Conservation (phyloP, 2,113 vertebrate genomes). For the Heterocephalus glaber region DNA sequence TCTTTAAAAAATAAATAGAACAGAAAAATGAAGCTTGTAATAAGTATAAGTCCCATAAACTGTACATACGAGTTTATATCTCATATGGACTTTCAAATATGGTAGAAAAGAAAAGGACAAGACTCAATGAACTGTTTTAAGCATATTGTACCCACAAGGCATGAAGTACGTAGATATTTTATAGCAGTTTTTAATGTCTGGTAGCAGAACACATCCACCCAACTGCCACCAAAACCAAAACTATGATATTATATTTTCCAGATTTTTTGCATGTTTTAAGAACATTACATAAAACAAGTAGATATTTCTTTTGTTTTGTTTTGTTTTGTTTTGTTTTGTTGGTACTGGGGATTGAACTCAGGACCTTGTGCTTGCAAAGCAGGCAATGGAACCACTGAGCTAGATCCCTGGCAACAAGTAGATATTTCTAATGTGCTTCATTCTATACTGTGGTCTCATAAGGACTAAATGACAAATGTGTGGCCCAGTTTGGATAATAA, state of each 20-base stretch:
- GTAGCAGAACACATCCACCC: neutral
- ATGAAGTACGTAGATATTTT: neutral
- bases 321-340: no score
- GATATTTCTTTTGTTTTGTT: neutral
- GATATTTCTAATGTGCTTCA: neutral
- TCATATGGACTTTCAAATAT: neutral
- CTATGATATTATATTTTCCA: neutral
- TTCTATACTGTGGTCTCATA: neutral
- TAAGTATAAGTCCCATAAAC: neutral
- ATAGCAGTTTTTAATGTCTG: neutral
- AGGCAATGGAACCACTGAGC: no score
- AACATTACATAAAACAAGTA: neutral
- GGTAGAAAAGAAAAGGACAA: neutral
- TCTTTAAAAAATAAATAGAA: neutral
- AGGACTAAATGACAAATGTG: neutral
- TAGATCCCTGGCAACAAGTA: no score
- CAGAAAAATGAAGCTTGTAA: neutral
- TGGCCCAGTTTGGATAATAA: neutral
- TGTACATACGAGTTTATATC: neutral
- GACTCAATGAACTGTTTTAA: neutral
- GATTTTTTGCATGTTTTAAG: neutral
- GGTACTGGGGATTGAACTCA: no score
- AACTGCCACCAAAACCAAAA: neutral
- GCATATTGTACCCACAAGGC: neutral
- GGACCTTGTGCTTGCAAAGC: no score